Percentiles rank a stretch among this genome's conserved stretches.
Evolutionary conservation across 2,113 vertebrate genomes (phyloP).

Genomic region (Myxocyprinus asiaticus): DNA sequence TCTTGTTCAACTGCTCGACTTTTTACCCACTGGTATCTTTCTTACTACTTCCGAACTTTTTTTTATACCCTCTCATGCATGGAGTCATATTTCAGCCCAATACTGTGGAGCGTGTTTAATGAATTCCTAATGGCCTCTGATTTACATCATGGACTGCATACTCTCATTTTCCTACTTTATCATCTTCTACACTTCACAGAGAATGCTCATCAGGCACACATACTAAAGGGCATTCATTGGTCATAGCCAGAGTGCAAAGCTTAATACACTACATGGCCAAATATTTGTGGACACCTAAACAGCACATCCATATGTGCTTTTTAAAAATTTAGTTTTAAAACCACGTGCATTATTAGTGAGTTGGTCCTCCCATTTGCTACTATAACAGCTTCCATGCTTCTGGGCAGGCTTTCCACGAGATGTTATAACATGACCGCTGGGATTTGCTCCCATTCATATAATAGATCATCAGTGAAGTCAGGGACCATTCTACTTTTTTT

Average conservation of each 20-base stretch:
- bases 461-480: too few relatives aligned
- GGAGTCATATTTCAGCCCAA: constrained; percentile 69
- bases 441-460: too few relatives aligned
- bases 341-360: too few relatives aligned
- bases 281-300: too few relatives aligned
- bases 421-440: too few relatives aligned
- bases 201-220: constrained; percentile 44
- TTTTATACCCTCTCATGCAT: constrained; percentile 61
- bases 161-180: constrained; percentile 60
- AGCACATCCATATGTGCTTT: too few relatives aligned
- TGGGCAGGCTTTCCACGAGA: too few relatives aligned
- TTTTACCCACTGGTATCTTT: constrained; percentile 24
- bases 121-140: constrained; percentile 70
- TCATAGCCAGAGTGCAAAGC: constrained; percentile 43
- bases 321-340: too few relatives aligned
- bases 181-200: constrained; percentile 64
- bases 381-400: too few relatives aligned
- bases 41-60: constrained; percentile 57
- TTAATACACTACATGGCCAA: not conserved
- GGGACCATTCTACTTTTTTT: too few relatives aligned
- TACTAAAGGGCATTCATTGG: constrained; percentile 37
- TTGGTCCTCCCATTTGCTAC: too few relatives aligned
- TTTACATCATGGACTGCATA: constrained; percentile 65
- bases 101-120: constrained; percentile 70
- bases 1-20: constrained; percentile 3